phyloP scores from a whole-genome alignment of 2,797 vertebrate species.

The Coreius guichenoti region DNA sequence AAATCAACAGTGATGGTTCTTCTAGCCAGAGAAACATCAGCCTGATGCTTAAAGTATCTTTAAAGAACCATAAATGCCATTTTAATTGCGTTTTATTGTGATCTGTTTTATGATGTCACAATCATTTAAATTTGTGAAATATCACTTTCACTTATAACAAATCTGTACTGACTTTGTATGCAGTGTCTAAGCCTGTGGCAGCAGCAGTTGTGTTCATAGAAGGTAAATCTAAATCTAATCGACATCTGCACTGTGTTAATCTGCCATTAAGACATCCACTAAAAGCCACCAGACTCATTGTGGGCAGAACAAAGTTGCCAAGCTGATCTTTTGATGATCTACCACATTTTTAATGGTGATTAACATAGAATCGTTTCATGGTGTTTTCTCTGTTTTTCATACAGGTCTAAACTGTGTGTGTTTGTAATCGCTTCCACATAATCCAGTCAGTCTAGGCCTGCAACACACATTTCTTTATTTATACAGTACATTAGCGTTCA shows the following conservation, averaged over 20 bases:
- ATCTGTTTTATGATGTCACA: background rate
- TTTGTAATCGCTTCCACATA: constrained; percentile 12
- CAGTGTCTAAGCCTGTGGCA: background rate
- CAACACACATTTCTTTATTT: background rate
- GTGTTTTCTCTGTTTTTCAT: background rate
- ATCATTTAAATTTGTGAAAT: too few relatives aligned
- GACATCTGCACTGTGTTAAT: constrained; percentile 55
- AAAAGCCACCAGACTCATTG: constrained; percentile 44
- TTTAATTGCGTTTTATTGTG: background rate
- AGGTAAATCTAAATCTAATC: constrained; percentile 47
- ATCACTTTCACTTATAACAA: background rate
- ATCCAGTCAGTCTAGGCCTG: background rate
- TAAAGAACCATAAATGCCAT: background rate
- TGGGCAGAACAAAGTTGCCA: constrained; percentile 41
- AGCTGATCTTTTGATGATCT: background rate
- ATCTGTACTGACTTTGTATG: background rate
- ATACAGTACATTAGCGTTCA: background rate
- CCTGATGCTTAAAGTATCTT: constrained; percentile 22
- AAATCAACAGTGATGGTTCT: constrained; percentile 35
- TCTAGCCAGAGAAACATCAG: constrained; percentile 16
- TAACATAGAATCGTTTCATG: background rate
- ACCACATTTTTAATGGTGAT: background rate
- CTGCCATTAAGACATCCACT: constrained; percentile 23
- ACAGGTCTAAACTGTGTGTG: background rate
- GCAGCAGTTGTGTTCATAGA: constrained; percentile 7